phyloP scores from a whole-genome alignment of 2,888 invertebrate species.

The Acrobasis repandana region DNA sequence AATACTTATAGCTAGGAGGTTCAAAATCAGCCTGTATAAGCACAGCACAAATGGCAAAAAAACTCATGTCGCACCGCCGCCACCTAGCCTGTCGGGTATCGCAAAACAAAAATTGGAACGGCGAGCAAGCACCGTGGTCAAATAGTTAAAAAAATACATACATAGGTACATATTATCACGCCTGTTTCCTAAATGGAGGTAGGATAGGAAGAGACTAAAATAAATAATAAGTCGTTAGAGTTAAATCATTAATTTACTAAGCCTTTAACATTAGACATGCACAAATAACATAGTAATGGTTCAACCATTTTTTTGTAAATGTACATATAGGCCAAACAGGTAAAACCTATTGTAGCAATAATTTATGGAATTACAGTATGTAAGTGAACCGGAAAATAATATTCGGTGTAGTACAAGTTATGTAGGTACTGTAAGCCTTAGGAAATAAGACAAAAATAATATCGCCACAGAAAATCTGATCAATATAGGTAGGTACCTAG shows the following conservation, averaged over 20 bases:
- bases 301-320: constrained; percentile 64
- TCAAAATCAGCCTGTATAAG: too few relatives aligned
- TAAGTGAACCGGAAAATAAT: neutral
- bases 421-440: neutral
- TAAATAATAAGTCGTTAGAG: constrained; percentile 24
- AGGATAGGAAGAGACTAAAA: too few relatives aligned
- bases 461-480: neutral
- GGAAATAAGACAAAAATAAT: neutral
- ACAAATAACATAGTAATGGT: constrained; percentile 68
- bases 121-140: too few relatives aligned
- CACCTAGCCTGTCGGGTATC: too few relatives aligned
- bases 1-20: too few relatives aligned
- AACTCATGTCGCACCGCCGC: too few relatives aligned
- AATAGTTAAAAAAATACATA: too few relatives aligned
- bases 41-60: too few relatives aligned
- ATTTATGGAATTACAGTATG: constrained; percentile 1
- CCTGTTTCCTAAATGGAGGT: too few relatives aligned
- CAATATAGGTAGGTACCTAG: too few relatives aligned
- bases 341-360: constrained; percentile 29
- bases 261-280: constrained; percentile 74
- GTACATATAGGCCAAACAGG: constrained; percentile 59
- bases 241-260: constrained; percentile 71
- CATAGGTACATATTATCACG: too few relatives aligned
- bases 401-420: neutral
- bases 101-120: too few relatives aligned